Evolutionary conservation across 2,888 invertebrate species (phyloP).

Genomic region (Melanargia galathea): DNA sequence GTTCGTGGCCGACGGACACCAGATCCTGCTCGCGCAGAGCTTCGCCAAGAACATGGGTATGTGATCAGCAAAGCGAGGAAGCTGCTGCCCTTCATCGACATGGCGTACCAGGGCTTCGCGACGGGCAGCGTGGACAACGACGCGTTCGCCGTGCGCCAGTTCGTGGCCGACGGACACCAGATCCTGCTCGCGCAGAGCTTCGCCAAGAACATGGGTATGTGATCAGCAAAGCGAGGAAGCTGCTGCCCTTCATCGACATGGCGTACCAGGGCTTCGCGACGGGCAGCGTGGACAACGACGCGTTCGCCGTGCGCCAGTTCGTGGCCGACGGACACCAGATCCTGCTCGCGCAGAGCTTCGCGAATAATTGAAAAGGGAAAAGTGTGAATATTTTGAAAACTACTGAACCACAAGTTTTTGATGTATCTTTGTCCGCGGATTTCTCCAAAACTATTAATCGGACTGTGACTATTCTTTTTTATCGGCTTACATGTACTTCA

Average conservation of each 20-base stretch:
- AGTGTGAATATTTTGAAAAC: too few species aligned
- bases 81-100: conserved; percentile 97
- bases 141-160: conserved; percentile 93
- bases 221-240: conserved; percentile 27
- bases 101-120: conserved; percentile 99
- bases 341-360: conserved; percentile 95
- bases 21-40: conserved; percentile 94
- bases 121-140: conserved; percentile 93
- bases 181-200: conserved; percentile 95
- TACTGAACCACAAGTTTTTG: too few species aligned
- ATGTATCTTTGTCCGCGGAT: too few species aligned
- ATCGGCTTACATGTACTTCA: too few species aligned
- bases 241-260: conserved; percentile 99
- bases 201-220: conserved; percentile 96
- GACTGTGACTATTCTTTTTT: too few species aligned
- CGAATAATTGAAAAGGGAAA: conserved; percentile 93
- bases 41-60: conserved; percentile 98
- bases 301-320: conserved; percentile 93
- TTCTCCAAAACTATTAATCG: too few species aligned
- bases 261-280: conserved; percentile 99
- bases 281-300: conserved; percentile 93
- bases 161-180: conserved; percentile 93
- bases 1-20: conserved; percentile 94
- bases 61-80: neutral
- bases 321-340: conserved; percentile 93